Percentiles rank a stretch among this genome's conserved stretches.
Evolutionary conservation across 2,113 vertebrate genomes (phyloP).

Genomic region (Austrofundulus limnaeus): DNA sequence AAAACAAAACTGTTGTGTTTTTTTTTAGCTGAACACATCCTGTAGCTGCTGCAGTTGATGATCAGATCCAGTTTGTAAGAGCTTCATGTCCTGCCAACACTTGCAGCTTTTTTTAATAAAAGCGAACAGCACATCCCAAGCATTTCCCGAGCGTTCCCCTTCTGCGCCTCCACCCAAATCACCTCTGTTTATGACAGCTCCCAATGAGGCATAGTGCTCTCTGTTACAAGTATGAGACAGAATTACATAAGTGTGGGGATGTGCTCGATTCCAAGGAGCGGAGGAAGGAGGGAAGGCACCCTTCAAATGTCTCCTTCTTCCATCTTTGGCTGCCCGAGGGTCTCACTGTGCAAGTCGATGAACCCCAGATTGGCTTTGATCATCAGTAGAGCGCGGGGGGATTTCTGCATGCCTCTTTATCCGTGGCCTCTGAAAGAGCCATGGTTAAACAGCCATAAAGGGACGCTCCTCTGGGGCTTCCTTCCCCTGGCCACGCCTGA

Average conservation of each 20-base stretch:
- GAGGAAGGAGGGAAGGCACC: slow-evolving; percentile 45
- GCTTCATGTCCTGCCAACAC: not conserved
- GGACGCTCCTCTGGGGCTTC: slow-evolving; percentile 26
- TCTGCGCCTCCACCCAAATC: slow-evolving; percentile 16
- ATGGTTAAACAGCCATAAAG: slow-evolving; percentile 49
- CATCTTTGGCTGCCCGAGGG: slow-evolving; percentile 43
- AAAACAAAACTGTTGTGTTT: slow-evolving; percentile 18
- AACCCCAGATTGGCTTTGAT: slow-evolving; percentile 72
- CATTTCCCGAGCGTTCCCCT: not conserved
- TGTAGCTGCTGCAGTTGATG: not conserved
- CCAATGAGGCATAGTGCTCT: slow-evolving; percentile 42
- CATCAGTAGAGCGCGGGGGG: slow-evolving; percentile 37
- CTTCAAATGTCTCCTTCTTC: slow-evolving; percentile 65
- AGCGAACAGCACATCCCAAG: slow-evolving; percentile 14
- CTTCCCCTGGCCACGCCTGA: slow-evolving; percentile 28
- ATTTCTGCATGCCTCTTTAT: slow-evolving; percentile 49
- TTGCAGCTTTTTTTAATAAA: slow-evolving; percentile 4
- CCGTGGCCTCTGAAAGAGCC: slow-evolving; percentile 47
- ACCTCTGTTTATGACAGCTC: slow-evolving; percentile 39
- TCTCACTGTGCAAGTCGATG: slow-evolving; percentile 45
- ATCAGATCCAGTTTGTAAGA: slow-evolving; percentile 10
- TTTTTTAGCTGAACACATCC: slow-evolving; percentile 11
- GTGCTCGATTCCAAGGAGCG: slow-evolving; percentile 44
- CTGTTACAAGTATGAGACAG: slow-evolving; percentile 50
- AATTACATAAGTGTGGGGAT: slow-evolving; percentile 68